These are phyloP conservation scores for Beroe forskalii DNA, from an alignment of 37 sponge, comb jelly and placozoan species.

Conservation along the genomic window DNA sequence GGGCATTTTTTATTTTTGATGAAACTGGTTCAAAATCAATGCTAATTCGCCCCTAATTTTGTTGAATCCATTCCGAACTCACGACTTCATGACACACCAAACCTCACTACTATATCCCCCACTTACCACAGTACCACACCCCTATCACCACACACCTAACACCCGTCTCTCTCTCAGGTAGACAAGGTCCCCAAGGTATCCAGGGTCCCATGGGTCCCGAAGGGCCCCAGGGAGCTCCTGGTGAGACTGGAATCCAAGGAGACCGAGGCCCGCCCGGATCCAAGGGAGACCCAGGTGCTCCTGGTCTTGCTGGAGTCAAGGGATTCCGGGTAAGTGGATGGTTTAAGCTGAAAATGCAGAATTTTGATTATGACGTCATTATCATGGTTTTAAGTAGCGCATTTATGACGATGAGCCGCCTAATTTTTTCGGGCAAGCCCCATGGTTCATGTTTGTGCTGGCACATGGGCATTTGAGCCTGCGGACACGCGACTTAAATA, in stretches of 20 bases:
- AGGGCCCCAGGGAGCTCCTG: constrained; percentile 12
- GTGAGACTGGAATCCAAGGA: constrained; percentile 6
- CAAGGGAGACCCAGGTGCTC: neutral
- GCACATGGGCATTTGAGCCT: too few relatives aligned
- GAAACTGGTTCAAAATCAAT: too few relatives aligned
- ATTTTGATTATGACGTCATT: neutral
- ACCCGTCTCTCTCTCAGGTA: neutral
- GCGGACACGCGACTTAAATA: too few relatives aligned
- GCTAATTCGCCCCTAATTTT: too few relatives aligned
- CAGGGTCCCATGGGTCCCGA: constrained; percentile 24
- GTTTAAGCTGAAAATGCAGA: neutral
- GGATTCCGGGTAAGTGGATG: constrained; percentile 20
- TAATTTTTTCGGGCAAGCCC: too few relatives aligned
- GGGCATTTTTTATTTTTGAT: too few relatives aligned
- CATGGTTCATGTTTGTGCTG: too few relatives aligned
- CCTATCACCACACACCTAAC: neutral
- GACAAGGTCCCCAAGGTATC: constrained; percentile 43
- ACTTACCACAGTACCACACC: too few relatives aligned
- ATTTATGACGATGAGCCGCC: too few relatives aligned
- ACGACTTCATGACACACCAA: neutral
- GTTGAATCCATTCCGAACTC: neutral
- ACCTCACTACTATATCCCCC: neutral
- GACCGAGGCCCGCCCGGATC: neutral
- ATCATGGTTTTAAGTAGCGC: too few relatives aligned
- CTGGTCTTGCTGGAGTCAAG: neutral